Evolutionary conservation across 2,113 vertebrate genomes (phyloP).

Genomic region (Ploceus nigricollis): DNA sequence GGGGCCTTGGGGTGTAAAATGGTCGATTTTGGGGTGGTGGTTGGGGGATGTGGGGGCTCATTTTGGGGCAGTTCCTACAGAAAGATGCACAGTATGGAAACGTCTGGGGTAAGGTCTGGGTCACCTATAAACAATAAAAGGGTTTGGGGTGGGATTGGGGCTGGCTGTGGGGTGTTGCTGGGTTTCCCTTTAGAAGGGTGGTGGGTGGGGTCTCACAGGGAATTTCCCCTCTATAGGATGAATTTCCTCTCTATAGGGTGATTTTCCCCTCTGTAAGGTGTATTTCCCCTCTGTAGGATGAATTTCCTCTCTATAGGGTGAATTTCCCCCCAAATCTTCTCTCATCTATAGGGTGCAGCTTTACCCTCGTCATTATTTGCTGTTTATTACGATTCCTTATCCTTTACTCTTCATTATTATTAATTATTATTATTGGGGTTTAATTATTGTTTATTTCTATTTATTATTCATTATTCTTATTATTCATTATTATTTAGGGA

Average conservation of each 20-base stretch:
- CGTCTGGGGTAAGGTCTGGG: neutral
- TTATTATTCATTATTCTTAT: neutral
- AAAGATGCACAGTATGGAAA: rapidly evolving
- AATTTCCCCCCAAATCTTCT: neutral
- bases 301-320: neutral
- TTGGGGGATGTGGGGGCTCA: neutral
- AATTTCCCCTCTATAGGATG: neutral
- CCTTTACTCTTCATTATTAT: neutral
- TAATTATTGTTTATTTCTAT: neutral
- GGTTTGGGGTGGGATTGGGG: neutral
- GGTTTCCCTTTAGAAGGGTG: neutral
- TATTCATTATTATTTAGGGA: neutral
- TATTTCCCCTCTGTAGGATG: neutral
- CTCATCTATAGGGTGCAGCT: neutral
- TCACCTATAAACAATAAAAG: neutral
- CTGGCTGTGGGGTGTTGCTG: neutral
- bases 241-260: rapidly evolving
- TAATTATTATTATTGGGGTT: neutral
- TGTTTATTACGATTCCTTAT: neutral
- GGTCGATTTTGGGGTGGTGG: neutral
- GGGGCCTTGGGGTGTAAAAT: neutral
- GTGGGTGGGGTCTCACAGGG: neutral
- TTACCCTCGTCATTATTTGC: neutral
- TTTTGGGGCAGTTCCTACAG: neutral
- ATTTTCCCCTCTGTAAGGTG: neutral